A percentile compares a stretch with the other conserved stretches of the same genome.
Evolutionary conservation across 2,113 vertebrate genomes (phyloP).

Genomic region (Upupa epops): DNA sequence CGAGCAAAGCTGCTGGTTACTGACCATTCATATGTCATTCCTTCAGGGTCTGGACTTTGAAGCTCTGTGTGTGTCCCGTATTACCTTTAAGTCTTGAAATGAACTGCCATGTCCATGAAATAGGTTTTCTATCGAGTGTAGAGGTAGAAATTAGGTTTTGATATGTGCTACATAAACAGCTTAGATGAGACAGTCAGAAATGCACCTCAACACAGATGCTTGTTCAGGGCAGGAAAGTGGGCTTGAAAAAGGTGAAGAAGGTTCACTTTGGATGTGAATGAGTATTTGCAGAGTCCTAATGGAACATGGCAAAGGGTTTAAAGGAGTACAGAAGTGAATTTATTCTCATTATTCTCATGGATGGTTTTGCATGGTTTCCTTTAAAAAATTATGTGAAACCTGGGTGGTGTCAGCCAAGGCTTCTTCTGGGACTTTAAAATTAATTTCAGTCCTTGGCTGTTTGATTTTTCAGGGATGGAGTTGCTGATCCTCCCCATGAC

Average conservation of each 20-base stretch:
- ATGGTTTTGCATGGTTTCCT: background rate
- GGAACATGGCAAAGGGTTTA: background rate
- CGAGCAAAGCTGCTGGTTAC: background rate
- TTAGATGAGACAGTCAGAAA: background rate
- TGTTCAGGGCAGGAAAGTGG: too few species aligned
- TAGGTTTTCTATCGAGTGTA: background rate
- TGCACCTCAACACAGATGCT: background rate
- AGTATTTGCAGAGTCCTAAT: background rate
- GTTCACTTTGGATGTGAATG: background rate
- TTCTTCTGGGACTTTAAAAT: background rate
- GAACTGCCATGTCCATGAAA: background rate
- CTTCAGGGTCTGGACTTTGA: background rate
- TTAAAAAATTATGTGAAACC: background rate
- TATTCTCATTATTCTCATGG: background rate
- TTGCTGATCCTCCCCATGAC: too few species aligned
- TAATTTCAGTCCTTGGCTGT: too few species aligned
- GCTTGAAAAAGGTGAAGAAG: background rate
- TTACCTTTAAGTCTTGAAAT: background rate
- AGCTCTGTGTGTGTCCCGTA: background rate
- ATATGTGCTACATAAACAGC: background rate
- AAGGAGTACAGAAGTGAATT: background rate
- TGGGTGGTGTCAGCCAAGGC: background rate
- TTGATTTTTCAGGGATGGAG: too few species aligned
- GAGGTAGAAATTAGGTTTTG: background rate
- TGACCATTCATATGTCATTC: background rate